A percentile compares a stretch with the other conserved stretches of the same genome.
phyloP scores from a whole-genome alignment of 2,113 vertebrate genomes.

The Solea senegalensis region DNA sequence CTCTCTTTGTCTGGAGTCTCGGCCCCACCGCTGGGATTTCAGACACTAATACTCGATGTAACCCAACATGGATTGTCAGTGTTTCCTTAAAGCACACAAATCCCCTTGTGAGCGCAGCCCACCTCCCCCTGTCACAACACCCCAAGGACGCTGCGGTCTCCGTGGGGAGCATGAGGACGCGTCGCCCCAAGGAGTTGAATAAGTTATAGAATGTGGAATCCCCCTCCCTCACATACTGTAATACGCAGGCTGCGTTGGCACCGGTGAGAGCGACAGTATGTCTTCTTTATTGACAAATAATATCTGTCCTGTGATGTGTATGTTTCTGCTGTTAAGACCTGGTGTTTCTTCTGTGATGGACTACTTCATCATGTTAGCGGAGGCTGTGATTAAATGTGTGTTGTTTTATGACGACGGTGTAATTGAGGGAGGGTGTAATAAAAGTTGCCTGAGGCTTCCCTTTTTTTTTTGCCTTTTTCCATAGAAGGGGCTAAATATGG shows the following conservation, averaged over 20 bases:
- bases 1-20: slow-evolving; percentile 46
- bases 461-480: slow-evolving; percentile 16
- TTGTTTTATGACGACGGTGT: slow-evolving; percentile 72
- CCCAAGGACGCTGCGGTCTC: slow-evolving; percentile 24
- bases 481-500: slow-evolving; percentile 41
- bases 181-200: slow-evolving; percentile 30
- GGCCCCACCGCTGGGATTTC: slow-evolving; percentile 45
- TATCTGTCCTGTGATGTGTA: slow-evolving; percentile 51
- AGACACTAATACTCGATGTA: slow-evolving; percentile 42
- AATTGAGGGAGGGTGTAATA: slow-evolving; percentile 68
- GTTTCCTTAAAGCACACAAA: slow-evolving; percentile 55
- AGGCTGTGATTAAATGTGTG: slow-evolving; percentile 73
- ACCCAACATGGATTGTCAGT: slow-evolving; percentile 59
- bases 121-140: slow-evolving; percentile 30
- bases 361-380: slow-evolving; percentile 64
- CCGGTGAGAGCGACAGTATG: slow-evolving; percentile 9
- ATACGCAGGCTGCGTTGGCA: slow-evolving; percentile 23
- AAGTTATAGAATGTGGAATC: slow-evolving; percentile 56
- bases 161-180: slow-evolving; percentile 15
- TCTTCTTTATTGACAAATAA: slow-evolving; percentile 66
- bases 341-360: slow-evolving; percentile 58
- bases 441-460: slow-evolving; percentile 68
- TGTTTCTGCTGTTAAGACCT: slow-evolving; percentile 49
- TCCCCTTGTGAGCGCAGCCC: slow-evolving; percentile 41
- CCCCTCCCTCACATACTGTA: slow-evolving; percentile 34